A percentile compares a stretch with the other conserved stretches of the same genome.
Conservation (phyloP, 2,888 invertebrate genomes). For the Agonum fuliginosum region DNA sequence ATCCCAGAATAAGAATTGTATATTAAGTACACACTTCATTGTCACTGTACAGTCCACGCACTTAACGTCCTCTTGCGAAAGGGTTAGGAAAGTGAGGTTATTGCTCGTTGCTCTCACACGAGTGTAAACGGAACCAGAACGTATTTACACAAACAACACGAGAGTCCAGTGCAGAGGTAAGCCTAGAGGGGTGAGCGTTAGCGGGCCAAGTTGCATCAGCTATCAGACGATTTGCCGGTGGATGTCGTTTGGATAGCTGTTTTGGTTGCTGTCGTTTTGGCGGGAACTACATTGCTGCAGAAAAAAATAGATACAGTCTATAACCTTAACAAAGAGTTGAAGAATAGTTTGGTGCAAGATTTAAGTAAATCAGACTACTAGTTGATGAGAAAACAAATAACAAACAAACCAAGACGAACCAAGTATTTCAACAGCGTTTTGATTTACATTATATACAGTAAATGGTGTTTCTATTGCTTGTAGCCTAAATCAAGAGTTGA, state of each 20-base stretch:
- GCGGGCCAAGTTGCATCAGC: slow-evolving; percentile 81
- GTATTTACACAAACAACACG: slow-evolving; percentile 72
- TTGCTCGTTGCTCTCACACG: slow-evolving; percentile 51
- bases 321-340: too few species aligned
- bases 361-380: too few species aligned
- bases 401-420: too few species aligned
- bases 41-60: neutral
- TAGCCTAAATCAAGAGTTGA: too few species aligned
- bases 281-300: slow-evolving; percentile 87
- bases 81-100: neutral
- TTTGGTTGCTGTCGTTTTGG: slow-evolving; percentile 88
- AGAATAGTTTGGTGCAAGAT: too few species aligned
- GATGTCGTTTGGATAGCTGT: slow-evolving; percentile 88
- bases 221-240: slow-evolving; percentile 83
- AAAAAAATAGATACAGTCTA: slow-evolving; percentile 62
- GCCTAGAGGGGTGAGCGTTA: slow-evolving; percentile 80
- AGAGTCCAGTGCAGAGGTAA: slow-evolving; percentile 73
- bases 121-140: slow-evolving; percentile 40
- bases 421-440: too few species aligned
- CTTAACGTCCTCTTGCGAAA: neutral
- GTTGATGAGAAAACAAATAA: too few species aligned
- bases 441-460: too few species aligned
- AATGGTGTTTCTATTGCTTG: too few species aligned
- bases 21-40: neutral
- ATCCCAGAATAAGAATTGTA: too few species aligned